A percentile compares a stretch with the other conserved stretches of the same genome.
Conservation (phyloP, 2,113 vertebrate genomes). For the Uropsilus gracilis region DNA sequence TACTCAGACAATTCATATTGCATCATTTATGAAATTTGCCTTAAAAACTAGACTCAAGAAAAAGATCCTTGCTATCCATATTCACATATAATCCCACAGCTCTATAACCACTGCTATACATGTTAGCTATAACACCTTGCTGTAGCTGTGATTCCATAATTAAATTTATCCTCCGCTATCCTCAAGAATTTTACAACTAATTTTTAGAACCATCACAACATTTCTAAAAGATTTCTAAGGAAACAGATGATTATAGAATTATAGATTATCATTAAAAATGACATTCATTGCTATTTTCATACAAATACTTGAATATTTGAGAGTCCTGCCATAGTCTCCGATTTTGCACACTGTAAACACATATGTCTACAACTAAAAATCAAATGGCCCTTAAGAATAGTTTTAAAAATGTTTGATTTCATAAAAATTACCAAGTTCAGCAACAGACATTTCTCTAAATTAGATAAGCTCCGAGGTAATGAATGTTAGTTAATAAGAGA, state of each 20-base stretch:
- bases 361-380: neutral
- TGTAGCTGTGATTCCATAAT: neutral
- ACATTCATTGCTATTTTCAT: neutral
- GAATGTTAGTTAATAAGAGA: neutral
- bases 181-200: neutral
- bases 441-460: neutral
- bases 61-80: neutral
- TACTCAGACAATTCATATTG: slow-evolving; percentile 7
- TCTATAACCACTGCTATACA: neutral
- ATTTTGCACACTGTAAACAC: neutral
- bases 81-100: neutral
- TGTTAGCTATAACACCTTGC: neutral
- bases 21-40: neutral
- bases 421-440: slow-evolving; percentile 1
- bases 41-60: slow-evolving; percentile 43
- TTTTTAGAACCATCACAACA: neutral
- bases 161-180: neutral
- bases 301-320: neutral
- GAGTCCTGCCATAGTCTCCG: neutral
- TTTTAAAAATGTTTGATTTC: neutral
- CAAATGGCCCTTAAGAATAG: neutral
- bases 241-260: slow-evolving; percentile 18
- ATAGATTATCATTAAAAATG: neutral
- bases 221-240: neutral
- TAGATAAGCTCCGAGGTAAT: slow-evolving; percentile 40